Evolutionary conservation across 2,797 vertebrate species (phyloP).

Genomic region (Basileuterus tristriatus): DNA sequence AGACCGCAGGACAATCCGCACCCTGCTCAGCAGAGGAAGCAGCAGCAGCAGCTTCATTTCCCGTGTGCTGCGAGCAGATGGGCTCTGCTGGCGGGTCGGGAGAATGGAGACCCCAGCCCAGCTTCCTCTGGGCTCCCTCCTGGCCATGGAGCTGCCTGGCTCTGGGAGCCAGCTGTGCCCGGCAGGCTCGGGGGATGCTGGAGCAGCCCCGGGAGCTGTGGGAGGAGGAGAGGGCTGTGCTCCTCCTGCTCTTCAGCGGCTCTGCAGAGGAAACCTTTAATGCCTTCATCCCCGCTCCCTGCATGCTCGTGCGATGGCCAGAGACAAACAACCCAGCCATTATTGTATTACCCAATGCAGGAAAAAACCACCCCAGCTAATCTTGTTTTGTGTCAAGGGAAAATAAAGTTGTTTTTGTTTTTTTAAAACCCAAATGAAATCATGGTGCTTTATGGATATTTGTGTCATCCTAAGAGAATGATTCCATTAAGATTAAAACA

Average conservation of each 20-base stretch:
- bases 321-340: constrained; percentile 39
- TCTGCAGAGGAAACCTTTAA: background rate
- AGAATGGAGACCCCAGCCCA: background rate
- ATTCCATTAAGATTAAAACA: constrained; percentile 63
- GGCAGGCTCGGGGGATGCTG: rapidly evolving
- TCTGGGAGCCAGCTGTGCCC: background rate
- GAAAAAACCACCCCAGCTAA: background rate
- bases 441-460: constrained; percentile 52
- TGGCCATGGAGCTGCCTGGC: rapidly evolving
- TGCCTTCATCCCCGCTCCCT: background rate
- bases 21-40: background rate
- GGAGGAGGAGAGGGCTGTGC: background rate
- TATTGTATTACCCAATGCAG: constrained; percentile 33
- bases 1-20: rapidly evolving
- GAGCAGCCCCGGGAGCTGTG: background rate
- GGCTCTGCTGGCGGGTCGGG: background rate
- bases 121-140: background rate
- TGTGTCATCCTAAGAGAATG: constrained; percentile 63
- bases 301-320: background rate
- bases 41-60: background rate
- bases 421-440: constrained; percentile 56
- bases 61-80: rapidly evolving
- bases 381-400: constrained; percentile 53
- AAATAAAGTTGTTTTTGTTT: constrained; percentile 56
- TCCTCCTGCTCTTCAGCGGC: background rate